These are phyloP conservation scores for Luehdorfia chinensis DNA, from an alignment of 1,140 invertebrate genomes.

Conservation along the genomic window DNA sequence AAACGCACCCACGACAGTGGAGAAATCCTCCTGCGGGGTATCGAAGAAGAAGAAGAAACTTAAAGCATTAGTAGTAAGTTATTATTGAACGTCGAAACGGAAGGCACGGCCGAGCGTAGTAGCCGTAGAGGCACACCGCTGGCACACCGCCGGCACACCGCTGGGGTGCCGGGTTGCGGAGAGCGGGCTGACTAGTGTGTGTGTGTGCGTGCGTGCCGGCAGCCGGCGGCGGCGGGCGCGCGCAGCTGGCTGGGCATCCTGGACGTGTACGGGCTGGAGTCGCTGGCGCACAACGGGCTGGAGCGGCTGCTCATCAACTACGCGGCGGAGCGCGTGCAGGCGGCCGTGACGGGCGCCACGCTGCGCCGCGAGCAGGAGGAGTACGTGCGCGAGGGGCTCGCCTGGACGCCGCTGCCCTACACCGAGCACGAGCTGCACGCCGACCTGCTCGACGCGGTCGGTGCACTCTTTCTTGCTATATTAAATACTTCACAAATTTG, in stretches of 20 bases:
- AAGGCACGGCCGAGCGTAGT: too few species aligned
- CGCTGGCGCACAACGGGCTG: slow-evolving; percentile 85
- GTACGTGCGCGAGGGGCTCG: slow-evolving; percentile 82
- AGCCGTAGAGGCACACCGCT: too few species aligned
- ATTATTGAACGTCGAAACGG: too few species aligned
- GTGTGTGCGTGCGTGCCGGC: slow-evolving; percentile 4
- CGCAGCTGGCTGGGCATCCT: slow-evolving; percentile 84
- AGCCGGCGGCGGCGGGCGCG: slow-evolving; percentile 52
- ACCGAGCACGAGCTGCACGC: slow-evolving; percentile 45
- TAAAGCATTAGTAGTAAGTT: too few species aligned
- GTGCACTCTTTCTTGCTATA: too few species aligned
- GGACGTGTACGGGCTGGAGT: slow-evolving; percentile 94
- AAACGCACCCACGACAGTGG: too few species aligned
- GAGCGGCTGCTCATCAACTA: slow-evolving; percentile 94
- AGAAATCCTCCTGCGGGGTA: too few species aligned
- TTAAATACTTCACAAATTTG: too few species aligned
- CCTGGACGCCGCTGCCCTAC: slow-evolving; percentile 46
- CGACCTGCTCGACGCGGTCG: slow-evolving; percentile 50
- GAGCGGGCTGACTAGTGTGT: too few species aligned
- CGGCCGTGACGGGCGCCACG: slow-evolving; percentile 82
- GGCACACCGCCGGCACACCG: too few species aligned
- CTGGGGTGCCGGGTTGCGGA: too few species aligned
- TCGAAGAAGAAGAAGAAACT: too few species aligned
- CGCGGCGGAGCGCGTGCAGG: slow-evolving; percentile 93
- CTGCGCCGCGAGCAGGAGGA: slow-evolving; percentile 91